Evolutionary conservation across 2,113 vertebrate genomes (phyloP), one percentile per base, ranked within the genome.

Genomic region (Scophthalmus maximus): DNA sequence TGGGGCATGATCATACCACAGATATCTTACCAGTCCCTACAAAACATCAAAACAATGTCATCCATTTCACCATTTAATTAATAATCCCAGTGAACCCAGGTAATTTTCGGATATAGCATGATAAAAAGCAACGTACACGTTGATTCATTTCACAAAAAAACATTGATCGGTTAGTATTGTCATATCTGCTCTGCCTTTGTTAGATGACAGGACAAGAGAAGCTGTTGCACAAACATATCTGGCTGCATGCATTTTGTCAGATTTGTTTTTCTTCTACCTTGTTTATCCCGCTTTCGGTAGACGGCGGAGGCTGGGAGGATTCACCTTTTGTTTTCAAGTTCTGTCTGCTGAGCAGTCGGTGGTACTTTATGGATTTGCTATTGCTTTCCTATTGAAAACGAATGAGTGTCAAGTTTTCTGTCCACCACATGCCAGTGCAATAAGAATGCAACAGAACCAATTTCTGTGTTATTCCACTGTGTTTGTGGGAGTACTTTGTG

Each of bases 341-440:
- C 34, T 72, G 59, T 78, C 65, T 82, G 66, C 70, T 68, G 66
- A 87, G 57, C 84, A 71, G 74, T 52, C 52, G 76, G 68, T 82
- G 75, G 52, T 81, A 50, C 32, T 82, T 78, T 77, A 80, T 84
- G 53, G 78, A 83, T 87, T 82, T 78, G 56, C 73, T 68, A 67
- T 70, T 77, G 60, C 42, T 65, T 27, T 73, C 27, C 59, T 59
- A 18, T 73, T 75, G 73, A 79, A 79, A 86, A 77, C 71, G n/a
- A 73, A 83, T 72, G 40, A 82, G 64, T 83, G 60, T 79, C 63
- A 76, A 52, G 2, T 17, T 84, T 38, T 70, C 78, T 76, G 62
- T 82, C 50, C 52, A 18, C 29, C 38, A 65, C 80, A 82, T 75
- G 63, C 22, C 63, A 72, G 20, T 2, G 15, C 44, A 73, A 55